Percentiles rank a stretch among this genome's conserved stretches.
phyloP scores from a whole-genome alignment of 2,888 invertebrate genomes.

The Stictocephala bisonia region DNA sequence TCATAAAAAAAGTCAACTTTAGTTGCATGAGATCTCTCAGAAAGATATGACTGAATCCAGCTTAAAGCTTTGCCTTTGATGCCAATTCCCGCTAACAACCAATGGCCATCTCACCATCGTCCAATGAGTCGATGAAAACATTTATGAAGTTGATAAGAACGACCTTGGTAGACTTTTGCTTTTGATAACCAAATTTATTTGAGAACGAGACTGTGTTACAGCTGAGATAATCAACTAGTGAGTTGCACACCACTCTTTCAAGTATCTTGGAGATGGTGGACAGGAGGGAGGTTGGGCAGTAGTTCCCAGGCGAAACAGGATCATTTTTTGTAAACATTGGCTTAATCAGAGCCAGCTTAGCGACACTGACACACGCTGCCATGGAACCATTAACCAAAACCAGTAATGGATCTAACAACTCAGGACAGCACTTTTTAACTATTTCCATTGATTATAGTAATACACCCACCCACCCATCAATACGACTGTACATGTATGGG shows the following conservation, averaged over 20 bases:
- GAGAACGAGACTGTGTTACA: background rate
- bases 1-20: no score
- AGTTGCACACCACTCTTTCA: background rate
- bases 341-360: background rate
- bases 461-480: no score
- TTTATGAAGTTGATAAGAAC: background rate
- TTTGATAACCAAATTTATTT: background rate
- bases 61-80: no score
- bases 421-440: background rate
- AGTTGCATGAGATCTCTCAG: no score
- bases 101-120: background rate
- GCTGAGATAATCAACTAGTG: background rate
- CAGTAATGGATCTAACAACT: background rate
- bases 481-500: no score
- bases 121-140: background rate
- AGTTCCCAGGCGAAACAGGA: background rate
- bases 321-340: constrained; percentile 1
- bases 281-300: background rate
- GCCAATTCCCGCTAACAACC: no score
- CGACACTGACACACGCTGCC: background rate
- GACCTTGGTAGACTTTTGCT: background rate
- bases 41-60: no score
- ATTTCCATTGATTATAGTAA: no score
- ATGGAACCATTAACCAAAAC: background rate
- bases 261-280: background rate